Evolutionary conservation across 2,797 vertebrate genomes (phyloP), one percentile per base, ranked within the genome.

Genomic region (Rhynchonycteris naso): DNA sequence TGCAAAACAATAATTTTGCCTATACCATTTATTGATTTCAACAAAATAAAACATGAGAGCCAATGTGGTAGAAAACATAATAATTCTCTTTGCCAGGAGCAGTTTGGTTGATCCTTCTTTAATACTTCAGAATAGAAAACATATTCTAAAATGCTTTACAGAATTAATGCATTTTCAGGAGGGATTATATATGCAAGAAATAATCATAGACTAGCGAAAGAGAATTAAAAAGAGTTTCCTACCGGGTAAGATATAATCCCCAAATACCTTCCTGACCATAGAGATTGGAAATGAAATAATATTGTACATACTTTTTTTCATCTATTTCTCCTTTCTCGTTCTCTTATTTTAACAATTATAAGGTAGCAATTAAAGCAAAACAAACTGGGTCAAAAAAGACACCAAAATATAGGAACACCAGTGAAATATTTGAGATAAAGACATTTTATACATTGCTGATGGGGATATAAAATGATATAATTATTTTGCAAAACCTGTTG

Each of bases 81-180:
- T n/a, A n/a, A n/a, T n/a, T n/a, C 65, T 59, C 21, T 90, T 76
- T 84, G 52, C 65, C 59, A 58, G 35, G 38, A 80, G 43, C 22
- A 75, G 4, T 71, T 75, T 71, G 16, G 4, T n/a, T 76, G 59
- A 69, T 3, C 59, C 50, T 61, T 95, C 52, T 84, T 28, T 87
- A 59, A 87, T n/a, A 74, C 5, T 83, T 90, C 30, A 90, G 71
- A 71, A 22, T 68, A 33, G 21, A 18, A 94, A 80, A 90, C 21
- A 71, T 22, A 84, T 76, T 92, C 68, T 59, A 90, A 90, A 74
- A 47, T 65, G 59, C 30, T 96, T 80, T 91, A 4, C 9, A 91
- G 56, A 65, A 93, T 76, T 61, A 94, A 83, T 90, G 78, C 79
- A 63, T 85, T 13, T 68, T 69, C 38, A 88, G 38, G 28, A 88